phyloP scores from a whole-genome alignment of 2,113 vertebrate genomes.

The Amphiprion ocellaris region DNA sequence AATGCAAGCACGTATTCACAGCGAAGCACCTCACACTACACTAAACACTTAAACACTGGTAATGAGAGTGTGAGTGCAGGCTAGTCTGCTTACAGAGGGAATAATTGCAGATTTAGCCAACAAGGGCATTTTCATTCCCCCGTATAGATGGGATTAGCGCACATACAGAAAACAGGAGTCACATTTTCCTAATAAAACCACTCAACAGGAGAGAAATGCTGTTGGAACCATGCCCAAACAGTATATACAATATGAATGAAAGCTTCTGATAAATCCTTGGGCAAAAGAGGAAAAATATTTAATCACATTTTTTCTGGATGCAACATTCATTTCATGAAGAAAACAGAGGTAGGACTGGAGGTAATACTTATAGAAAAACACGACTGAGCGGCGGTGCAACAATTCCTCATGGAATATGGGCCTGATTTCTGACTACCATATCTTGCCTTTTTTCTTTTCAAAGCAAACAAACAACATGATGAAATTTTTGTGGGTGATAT shows the following conservation, averaged over 20 bases:
- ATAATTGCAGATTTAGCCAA: slow-evolving; percentile 77
- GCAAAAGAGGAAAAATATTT: slow-evolving; percentile 17
- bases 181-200: slow-evolving; percentile 69
- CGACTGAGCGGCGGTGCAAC: neutral
- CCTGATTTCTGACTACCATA: slow-evolving; percentile 43
- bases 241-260: slow-evolving; percentile 37
- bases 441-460: slow-evolving; percentile 31
- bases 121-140: slow-evolving; percentile 69
- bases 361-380: slow-evolving; percentile 38
- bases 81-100: slow-evolving; percentile 67
- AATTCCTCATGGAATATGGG: slow-evolving; percentile 29
- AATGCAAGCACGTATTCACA: neutral
- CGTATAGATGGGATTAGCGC: slow-evolving; percentile 62
- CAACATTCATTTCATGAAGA: slow-evolving; percentile 34
- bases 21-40: slow-evolving; percentile 69
- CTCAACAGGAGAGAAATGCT: slow-evolving; percentile 52
- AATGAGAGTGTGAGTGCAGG: slow-evolving; percentile 71
- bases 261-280: slow-evolving; percentile 44
- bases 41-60: slow-evolving; percentile 76
- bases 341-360: neutral
- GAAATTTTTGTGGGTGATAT: slow-evolving; percentile 67
- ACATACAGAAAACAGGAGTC: slow-evolving; percentile 56
- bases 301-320: slow-evolving; percentile 48
- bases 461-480: slow-evolving; percentile 70
- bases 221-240: slow-evolving; percentile 25